phyloP scores from a whole-genome alignment of 1,140 invertebrate genomes.

The Bombus vancouverensis region DNA sequence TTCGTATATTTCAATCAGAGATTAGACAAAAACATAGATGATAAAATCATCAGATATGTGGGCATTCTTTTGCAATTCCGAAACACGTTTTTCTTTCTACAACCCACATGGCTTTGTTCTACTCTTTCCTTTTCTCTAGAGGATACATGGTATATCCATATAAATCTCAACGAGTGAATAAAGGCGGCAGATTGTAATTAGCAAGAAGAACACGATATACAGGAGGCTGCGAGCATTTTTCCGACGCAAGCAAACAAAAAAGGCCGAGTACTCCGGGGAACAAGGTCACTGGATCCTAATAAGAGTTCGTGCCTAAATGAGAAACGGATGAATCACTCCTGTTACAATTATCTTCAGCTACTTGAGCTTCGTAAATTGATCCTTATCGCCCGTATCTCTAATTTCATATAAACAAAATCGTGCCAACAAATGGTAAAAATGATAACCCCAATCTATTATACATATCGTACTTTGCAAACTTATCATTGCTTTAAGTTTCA shows the following conservation, averaged over 20 bases:
- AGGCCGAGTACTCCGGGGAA: constrained; percentile 13
- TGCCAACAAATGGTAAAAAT: not conserved
- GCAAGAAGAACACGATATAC: constrained; percentile 3
- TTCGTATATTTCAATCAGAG: not conserved
- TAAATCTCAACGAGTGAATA: constrained; percentile 18
- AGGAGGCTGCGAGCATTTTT: not conserved
- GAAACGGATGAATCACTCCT: constrained; percentile 4
- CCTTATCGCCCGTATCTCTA: not conserved
- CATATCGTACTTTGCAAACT: too few species aligned
- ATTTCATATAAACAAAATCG: not conserved
- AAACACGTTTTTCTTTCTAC: constrained; percentile 36
- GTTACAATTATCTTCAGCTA: constrained; percentile 11
- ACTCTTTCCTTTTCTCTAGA: not conserved
- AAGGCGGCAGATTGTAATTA: constrained; percentile 40
- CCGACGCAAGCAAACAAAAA: constrained; percentile 17
- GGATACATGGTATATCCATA: not conserved
- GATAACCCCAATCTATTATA: not conserved
- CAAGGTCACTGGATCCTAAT: constrained; percentile 46
- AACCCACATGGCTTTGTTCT: constrained; percentile 28
- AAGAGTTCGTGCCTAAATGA: constrained; percentile 24
- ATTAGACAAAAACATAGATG: not conserved
- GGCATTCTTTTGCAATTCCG: constrained; percentile 10
- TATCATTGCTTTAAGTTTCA: too few species aligned
- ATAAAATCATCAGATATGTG: constrained; percentile 7
- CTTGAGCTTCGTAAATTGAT: not conserved